A percentile compares a stretch with the other conserved stretches of the same genome.
phyloP scores from a whole-genome alignment of 1,140 invertebrate species.

The Formica exsecta region DNA sequence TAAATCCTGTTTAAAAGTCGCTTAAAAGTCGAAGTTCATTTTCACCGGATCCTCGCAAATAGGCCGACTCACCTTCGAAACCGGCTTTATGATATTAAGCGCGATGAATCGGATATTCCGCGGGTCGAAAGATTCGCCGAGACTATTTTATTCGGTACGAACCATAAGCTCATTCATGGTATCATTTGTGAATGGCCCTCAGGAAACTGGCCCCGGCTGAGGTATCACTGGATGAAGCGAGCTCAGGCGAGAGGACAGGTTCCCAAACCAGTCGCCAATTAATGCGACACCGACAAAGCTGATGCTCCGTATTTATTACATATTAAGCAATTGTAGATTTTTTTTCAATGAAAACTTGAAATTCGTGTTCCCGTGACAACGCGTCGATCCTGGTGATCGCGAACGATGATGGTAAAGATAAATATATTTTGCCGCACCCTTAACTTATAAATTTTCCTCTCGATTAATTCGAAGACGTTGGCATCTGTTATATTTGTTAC shows the following conservation, averaged over 20 bases:
- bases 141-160: conserved; percentile 51
- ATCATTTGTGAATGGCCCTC: conserved; percentile 70
- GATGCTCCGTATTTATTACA: conserved; percentile 71
- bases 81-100: conserved; percentile 56
- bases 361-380: conserved; percentile 65
- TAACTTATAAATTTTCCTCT: conserved; percentile 1
- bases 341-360: conserved; percentile 65
- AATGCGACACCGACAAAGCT: conserved; percentile 66
- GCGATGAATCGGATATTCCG: conserved; percentile 33
- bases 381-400: conserved; percentile 12
- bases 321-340: conserved; percentile 70
- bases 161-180: conserved; percentile 68
- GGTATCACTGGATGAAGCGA: conserved; percentile 37
- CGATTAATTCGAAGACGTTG: background rate
- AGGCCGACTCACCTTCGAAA: conserved; percentile 8
- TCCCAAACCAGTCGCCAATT: conserved; percentile 74
- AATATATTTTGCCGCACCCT: background rate
- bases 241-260: conserved; percentile 65
- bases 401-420: conserved; percentile 19
- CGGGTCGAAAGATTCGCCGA: background rate
- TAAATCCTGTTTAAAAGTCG: conserved; percentile 37
- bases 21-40: conserved; percentile 64
- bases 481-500: background rate
- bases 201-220: background rate
- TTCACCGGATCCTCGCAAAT: conserved; percentile 1